Evolutionary conservation across 2,888 invertebrate species (phyloP), one percentile per base, ranked within the genome.

Genomic region (Mythimna lalbum): DNA sequence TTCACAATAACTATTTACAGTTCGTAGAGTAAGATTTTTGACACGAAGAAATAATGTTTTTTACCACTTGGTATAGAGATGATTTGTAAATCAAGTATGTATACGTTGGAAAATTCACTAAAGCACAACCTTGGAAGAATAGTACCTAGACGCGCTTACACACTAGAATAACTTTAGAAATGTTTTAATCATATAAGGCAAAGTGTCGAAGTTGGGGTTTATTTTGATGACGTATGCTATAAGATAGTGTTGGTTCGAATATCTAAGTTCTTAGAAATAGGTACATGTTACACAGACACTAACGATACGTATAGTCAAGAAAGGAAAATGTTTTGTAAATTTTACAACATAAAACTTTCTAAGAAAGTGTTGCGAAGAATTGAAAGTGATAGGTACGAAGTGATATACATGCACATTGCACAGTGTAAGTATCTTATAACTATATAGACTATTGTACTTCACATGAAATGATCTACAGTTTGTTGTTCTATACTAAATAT

Each of bases 61-160:
- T 86, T 79, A 86, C 81, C 78, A 76, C 36, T 70, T 86, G 85
- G 89, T 89, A 84, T 84, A 85, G 88, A 89, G 87, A 87, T 80
- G 87, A 87, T 89, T 82, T 87, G 81, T 87, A 88, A 89, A 90
- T 81, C 69, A 89, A 87, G 76, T 86, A 88, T 87, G 89, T 92
- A 90, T 88, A 92, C 87, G 74, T 89, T 90, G 92, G 92, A 91
- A 94, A 94, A 93, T 92, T 94, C 94, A 94, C 95, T 94, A 94
- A 95, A 95, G 95, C 95, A 95, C 95, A 95, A 96, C 95, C 95
- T 93, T 95, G 95, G 95, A 95, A 95, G 95, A 96, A 94, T 95
- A 95, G 94, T 95, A 95, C 85, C 95, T 96, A 95, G 91, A 94
- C 89, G 94, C 93, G 87, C 95, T 95, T 96, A 95, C 89, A 86